Base-by-base conservation (phyloP, 2,797 vertebrate genomes). In the Neosilurus mollespiculum region DNA sequence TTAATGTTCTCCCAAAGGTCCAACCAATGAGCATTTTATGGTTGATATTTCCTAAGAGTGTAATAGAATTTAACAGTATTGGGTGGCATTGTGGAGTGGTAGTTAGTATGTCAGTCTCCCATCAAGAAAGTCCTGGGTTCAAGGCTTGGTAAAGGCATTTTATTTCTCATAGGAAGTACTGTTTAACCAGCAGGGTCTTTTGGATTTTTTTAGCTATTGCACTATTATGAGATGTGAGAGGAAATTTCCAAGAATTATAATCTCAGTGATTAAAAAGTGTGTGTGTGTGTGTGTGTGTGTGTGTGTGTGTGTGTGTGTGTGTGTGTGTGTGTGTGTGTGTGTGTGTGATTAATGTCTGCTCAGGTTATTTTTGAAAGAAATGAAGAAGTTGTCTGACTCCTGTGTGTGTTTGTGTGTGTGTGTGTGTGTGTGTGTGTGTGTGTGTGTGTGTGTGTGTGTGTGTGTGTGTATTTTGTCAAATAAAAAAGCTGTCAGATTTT, bases 261-360 rank as follows among this genome's bases (percentile, higher is more conserved):
- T 54, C 9, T 54, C 15, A 34, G 15, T 80, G 67, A 79, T 66
- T 80, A 30, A 26, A 73, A 51, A 3, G 15, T 34, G 65, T 67
- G 18, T 69, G 66, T 20, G 34, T 20, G 5, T 51, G 67, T 70
- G 37, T 70, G 37, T 70, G 12, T 16, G 24, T 83, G 81, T 64
- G 56, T 59, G 5, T 64, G 62, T 64, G 66, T 34, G 66, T 20
- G 26, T 34, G 65, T 67, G 18, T 43, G 34, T 43, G 67, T 70
- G 34, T 70, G 69, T 71, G 69, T 71, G 69, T 24, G 20, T 71
- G 70, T 72, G 67, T 51, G 69, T 71, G 43, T 53, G 30, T 11
- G 22, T 16, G 43, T 18, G 15, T 84, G 76, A 79, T 34, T 84
- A 84, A 84, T 53, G 83, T 81, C 69, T 79, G 54, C 59, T 26